phyloP scores from a whole-genome alignment of 53 echinoderm and acorn worm genomes.

The Echinometra lucunter region DNA sequence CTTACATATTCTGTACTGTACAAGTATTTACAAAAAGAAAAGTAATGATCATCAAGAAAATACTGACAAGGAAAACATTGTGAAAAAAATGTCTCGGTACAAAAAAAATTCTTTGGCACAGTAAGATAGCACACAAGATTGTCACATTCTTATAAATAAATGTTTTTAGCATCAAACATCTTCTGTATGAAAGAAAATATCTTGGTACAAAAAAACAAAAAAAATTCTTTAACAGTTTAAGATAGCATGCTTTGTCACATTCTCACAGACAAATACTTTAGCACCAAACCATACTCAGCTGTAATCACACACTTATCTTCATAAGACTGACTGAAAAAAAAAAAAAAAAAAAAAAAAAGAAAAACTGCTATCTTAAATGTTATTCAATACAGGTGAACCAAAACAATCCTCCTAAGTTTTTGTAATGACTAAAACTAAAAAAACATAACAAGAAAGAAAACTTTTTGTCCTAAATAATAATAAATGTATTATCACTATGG shows the following conservation, averaged over 20 bases:
- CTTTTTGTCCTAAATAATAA: no score
- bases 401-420: no score
- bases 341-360: neutral
- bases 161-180: neutral
- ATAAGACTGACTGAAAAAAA: neutral
- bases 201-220: neutral
- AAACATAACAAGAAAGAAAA: neutral
- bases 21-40: neutral
- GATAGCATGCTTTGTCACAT: neutral
- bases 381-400: neutral
- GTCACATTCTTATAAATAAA: neutral
- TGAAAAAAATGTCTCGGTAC: neutral
- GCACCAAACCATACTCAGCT: neutral
- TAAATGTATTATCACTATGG: no score
- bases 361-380: neutral
- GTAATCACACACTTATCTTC: neutral
- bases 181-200: neutral
- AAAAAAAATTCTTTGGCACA: constrained; percentile 9
- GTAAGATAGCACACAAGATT: neutral
- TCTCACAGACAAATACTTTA: neutral
- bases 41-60: neutral
- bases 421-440: no score
- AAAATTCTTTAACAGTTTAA: neutral
- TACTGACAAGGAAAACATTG: neutral
- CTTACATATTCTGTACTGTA: neutral